Evolutionary conservation across 2,113 vertebrate species (phyloP), one percentile per base, ranked within the genome.

Genomic region (Phaethon lepturus): DNA sequence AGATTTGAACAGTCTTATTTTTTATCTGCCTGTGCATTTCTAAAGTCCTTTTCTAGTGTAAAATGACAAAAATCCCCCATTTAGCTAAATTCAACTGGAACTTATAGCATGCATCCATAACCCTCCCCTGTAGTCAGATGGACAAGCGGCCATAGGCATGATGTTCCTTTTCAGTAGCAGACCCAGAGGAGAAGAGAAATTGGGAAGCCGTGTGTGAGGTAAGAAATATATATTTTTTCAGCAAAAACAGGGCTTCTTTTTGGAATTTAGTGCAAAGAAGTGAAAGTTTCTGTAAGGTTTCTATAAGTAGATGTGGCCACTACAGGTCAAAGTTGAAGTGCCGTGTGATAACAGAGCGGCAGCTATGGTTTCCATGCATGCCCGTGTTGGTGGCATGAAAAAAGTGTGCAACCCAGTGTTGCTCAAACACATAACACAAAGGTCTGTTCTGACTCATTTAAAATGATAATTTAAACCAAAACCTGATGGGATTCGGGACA

Each of bases 271-370:
- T 38, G 29, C 8, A 66, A 52, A 69, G n/a, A 74, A 60, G 13
- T 29, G 13, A 33, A 25, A 22, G 29, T 17, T 50, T 52, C 58
- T 56, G 24, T 20, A 26, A 49, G 4, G 13, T 60, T 63, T 62
- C 28, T 45, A 24, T 29, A 90, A 62, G 38, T 11, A 71, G 25
- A 13, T 71, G 35, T 45, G 33, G 20, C 6, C 28, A 38, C 22
- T 28, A 64, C 10, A 19, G 6, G 26, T n/a, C n/a, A 40, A 52
- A 69, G 24, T 58, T 24, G 49, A 79, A 50, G 15, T 38, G 7
- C 2, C 0, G 0, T 13, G 40, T 19, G 22, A 6, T 14, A 35
- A 33, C 13, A 17, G 38, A 72, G n/a, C 2, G 23, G 29, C 29
- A 80, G 58, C 38, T 58, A 33, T 28, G 66, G 45, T 62, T 64